Conservation (phyloP, 2,888 invertebrate species). For the Pheosia tremula region DNA sequence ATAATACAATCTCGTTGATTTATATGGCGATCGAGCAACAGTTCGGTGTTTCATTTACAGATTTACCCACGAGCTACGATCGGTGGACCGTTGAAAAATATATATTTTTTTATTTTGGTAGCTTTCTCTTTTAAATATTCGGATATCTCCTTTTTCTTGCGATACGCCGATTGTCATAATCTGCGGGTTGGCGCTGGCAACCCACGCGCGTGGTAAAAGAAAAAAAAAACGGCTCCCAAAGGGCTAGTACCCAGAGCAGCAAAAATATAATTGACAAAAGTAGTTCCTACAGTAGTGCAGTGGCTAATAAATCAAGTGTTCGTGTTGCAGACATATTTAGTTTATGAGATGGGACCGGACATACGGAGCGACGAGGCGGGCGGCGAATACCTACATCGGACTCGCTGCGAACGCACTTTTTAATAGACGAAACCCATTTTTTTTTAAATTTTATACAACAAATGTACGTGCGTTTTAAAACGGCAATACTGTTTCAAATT, state of each 20-base stretch:
- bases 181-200: conserved; percentile 61
- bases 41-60: too few species aligned
- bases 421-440: too few species aligned
- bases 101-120: too few species aligned
- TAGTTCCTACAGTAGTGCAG: conserved; percentile 22
- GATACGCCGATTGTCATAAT: conserved; percentile 67
- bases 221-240: conserved; percentile 5
- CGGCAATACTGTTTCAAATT: too few species aligned
- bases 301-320: conserved; percentile 30
- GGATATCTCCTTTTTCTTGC: background rate
- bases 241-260: too few species aligned
- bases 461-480: too few species aligned
- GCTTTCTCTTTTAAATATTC: background rate
- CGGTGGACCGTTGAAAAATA: too few species aligned
- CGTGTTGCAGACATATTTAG: conserved; percentile 35
- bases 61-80: too few species aligned
- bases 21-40: too few species aligned
- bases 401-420: conserved; percentile 21
- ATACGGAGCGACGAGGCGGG: conserved; percentile 32
- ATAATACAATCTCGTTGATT: too few species aligned
- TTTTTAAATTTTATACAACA: too few species aligned
- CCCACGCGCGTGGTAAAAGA: conserved; percentile 8
- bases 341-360: conserved; percentile 22
- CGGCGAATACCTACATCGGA: conserved; percentile 39
- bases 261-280: background rate